phyloP scores from a whole-genome alignment of 2,113 vertebrate species.

The Rynchops niger region DNA sequence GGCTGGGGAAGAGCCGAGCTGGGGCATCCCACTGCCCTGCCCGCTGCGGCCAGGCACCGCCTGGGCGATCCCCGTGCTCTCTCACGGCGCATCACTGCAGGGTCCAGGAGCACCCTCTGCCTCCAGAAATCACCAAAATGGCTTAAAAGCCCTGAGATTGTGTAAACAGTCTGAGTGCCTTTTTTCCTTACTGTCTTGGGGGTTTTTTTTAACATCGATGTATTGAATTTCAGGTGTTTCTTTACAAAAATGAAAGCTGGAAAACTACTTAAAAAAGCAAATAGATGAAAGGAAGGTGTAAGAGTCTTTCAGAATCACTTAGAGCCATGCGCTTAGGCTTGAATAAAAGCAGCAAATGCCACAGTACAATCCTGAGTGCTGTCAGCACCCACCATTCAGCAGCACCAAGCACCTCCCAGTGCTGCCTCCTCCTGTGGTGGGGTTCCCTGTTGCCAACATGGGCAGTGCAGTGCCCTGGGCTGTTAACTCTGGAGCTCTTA shows the following conservation, averaged over 20 bases:
- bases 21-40: neutral
- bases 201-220: neutral
- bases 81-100: accelerated
- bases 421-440: accelerated
- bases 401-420: neutral
- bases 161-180: neutral
- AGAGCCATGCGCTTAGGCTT: neutral
- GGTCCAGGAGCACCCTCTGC: neutral
- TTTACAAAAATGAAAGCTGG: neutral
- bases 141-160: neutral
- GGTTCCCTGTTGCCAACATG: accelerated
- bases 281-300: neutral
- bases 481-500: neutral
- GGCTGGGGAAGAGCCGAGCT: neutral
- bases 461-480: accelerated
- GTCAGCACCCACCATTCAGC: neutral
- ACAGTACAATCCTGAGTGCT: neutral
- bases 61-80: neutral
- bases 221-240: neutral
- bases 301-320: neutral
- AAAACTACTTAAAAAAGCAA: neutral
- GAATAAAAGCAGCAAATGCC: neutral
- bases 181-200: neutral
- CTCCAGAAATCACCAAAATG: neutral
- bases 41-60: accelerated